Evolutionary conservation across 2,888 invertebrate genomes (phyloP), one percentile per base, ranked within the genome.

Genomic region (Lithosia quadra): DNA sequence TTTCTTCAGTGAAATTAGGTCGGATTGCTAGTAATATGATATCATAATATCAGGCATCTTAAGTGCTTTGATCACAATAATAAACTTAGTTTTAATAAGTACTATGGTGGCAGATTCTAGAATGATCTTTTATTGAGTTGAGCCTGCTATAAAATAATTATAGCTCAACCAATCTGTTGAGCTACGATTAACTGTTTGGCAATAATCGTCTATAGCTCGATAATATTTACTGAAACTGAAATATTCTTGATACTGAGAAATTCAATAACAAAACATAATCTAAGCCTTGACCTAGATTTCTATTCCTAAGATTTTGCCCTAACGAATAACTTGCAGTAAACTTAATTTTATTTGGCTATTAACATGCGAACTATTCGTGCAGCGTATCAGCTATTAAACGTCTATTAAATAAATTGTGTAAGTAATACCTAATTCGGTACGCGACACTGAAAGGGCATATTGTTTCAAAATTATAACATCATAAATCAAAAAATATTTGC

Each of bases 331-430:
- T 61, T 22, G 39, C 24, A 24, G 15, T 61, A 61, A 43, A 43
- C 18, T 43, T 43, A 43, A 65, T 53, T 65, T 34, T 59, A 65
- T 59, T 65, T 56, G n/a, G 59, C 33, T 21, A 53, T 59, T 59
- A 24, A 33, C 65, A 65, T 59, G 49, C 43, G 49, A 49, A 59
- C 49, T 49, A 43, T 49, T 43, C 33, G 58, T 59, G 58, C 22
- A 58, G 65, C 21, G 34, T 65, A 49, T 59, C 65, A 36, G 28
- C 59, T 58, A 59, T 59, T 53, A 59, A 59, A 49, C 43, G 59
- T 24, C 43, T 22, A 43, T 43, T 61, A 10, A 43, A 24, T 43
- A 24, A 61, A 61, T 43, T 43, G 24, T 61, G 39, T 39, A 61
- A 18, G 61, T 61, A 61, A 61, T 43, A 43, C 5, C 36, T 22